Base-by-base conservation (phyloP, 1,140 invertebrate species). In the Eupristina koningsbergeri region DNA sequence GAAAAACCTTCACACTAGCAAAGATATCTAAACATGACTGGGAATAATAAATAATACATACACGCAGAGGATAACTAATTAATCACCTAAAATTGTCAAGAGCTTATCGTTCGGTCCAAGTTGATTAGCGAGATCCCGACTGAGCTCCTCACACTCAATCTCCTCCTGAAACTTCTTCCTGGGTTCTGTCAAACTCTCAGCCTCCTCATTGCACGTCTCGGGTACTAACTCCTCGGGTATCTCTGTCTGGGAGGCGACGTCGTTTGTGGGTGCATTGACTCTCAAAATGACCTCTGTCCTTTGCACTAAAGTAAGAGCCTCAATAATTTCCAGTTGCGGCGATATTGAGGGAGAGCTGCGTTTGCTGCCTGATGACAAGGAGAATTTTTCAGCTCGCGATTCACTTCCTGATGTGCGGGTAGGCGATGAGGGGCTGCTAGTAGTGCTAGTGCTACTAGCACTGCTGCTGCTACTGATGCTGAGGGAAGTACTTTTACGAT, bases 131-230 rank as follows among this genome's bases (percentile, higher is more conserved):
- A 97, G 93, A 88, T 97, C 95, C 85, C 95, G 90, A 34, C 95
- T 96, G 78, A 96, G 92, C 86, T 95, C 93, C 87, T 97, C 96
- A 92, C 96, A 97, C 85, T 97, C 96, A 81, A 97, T 93, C 91
- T 97, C 96, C 88, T 97, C 96, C 75, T 95, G 94, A 26, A 95
- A 92, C 76, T 95, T 95, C 91, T 92, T 92, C 76, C 92, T 91
- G 6, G 89, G 90, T 15, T 91, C 85, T 5, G 91, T 91, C 58
- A 90, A 74, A 26, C 85, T 82, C 31, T 88, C 84, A 81, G 36
- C 31, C n/a, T 53, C 79, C 8, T 73, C 80, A 3, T 11, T 41
- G 1, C 22, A 53, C 22, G 31, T 50, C 61, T 77, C 74, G 0
- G 19, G n/a, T 0, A 53, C 53, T 47, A 58, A 34, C 71, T 76